These are phyloP conservation scores for Listrodromus nycthemerus DNA, from an alignment of 2,888 invertebrate genomes.

Conservation along the genomic window DNA sequence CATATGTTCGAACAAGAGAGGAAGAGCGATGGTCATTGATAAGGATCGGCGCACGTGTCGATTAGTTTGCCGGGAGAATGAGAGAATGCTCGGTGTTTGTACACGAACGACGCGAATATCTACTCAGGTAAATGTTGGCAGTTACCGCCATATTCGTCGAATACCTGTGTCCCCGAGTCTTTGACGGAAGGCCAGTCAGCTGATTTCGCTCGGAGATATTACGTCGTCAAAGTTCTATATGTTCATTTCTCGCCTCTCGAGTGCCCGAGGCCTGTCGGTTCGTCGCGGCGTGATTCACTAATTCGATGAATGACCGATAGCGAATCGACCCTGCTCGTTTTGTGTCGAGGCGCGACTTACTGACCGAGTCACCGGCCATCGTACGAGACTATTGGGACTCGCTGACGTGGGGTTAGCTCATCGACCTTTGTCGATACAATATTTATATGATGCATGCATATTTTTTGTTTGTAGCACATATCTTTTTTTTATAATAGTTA, in stretches of 20 bases:
- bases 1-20: constrained; percentile 9
- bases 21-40: constrained; percentile 36
- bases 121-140: not conserved
- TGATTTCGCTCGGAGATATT: constrained; percentile 19
- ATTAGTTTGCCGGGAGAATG: constrained; percentile 18
- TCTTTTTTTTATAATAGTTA: too few species aligned
- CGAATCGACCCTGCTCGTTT: not conserved
- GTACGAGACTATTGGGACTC: constrained; percentile 31
- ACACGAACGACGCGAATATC: not conserved
- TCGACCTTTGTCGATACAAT: not conserved
- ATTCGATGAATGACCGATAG: constrained; percentile 43
- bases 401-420: constrained; percentile 26
- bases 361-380: constrained; percentile 43
- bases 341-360: constrained; percentile 43
- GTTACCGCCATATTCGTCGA: not conserved
- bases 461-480: too few species aligned
- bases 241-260: not conserved
- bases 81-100: not conserved
- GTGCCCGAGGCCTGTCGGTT: not conserved
- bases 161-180: not conserved
- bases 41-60: constrained; percentile 48
- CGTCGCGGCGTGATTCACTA: constrained; percentile 38
- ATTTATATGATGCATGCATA: not conserved
- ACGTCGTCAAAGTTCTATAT: constrained; percentile 7
- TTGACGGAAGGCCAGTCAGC: constrained; percentile 39